Evolutionary conservation across 2,797 vertebrate genomes (phyloP), one percentile per base, ranked within the genome.

Genomic region (Arremon brunneinucha): DNA sequence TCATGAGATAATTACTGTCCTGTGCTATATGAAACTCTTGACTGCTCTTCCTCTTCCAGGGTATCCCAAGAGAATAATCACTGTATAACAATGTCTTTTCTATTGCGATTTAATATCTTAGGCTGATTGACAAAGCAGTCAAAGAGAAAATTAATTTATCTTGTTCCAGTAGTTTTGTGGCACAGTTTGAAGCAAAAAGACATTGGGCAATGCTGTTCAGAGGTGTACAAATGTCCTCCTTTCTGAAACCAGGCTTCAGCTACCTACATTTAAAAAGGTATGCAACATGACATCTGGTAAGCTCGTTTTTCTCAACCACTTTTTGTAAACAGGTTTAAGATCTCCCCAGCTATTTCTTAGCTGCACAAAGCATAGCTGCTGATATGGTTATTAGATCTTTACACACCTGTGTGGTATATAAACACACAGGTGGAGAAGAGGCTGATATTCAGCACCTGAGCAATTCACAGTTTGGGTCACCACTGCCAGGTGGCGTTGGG

Each of bases 1-100:
- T 84, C 83, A 88, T 32, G 49, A 93, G 68, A 68, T 92, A 95
- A 96, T 95, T 95, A 81, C 43, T 78, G 67, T 69, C 50, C 93
- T 94, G 67, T 80, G 30, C 28, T 84, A 15, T 87, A 52, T 34
- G 65, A 91, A 82, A 85, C 46, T 92, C 80, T 70, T 63, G 71
- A 49, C 85, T 96, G 78, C 57, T 89, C 62, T 82, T 94, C 72
- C 39, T 77, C 53, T 35, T 89, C 91, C 81, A 89, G 76, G 46
- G 39, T 76, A 86, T 65, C 86, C 80, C 79, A 72, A 27, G 83
- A 59, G 74, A 87, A 80, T 91, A 87, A 93, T 96, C 87, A 95
- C 35, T 62, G 50, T 22, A 30, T 49, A 81, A 59, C 77, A 56
- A 47, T 86, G 41, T 56, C 63, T 94, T 96, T 96, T 81, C 57